Conservation (phyloP, 2,797 vertebrate genomes). For the Silurus lanzhouensis region DNA sequence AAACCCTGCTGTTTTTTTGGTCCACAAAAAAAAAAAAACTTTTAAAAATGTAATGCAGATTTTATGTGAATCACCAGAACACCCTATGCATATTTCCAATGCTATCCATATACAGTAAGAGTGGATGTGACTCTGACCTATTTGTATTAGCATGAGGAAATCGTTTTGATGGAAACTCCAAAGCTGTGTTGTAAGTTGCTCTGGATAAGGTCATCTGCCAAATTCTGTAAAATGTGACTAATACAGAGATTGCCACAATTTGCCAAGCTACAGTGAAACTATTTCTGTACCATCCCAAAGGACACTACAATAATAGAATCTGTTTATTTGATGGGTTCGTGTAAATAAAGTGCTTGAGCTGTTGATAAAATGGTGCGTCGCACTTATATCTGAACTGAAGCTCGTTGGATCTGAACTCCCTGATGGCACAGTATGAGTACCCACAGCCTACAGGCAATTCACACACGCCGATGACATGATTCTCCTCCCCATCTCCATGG, state of each 20-base stretch:
- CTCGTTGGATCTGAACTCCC: conserved; percentile 25
- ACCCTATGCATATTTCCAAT: background rate
- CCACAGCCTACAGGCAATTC: conserved; percentile 44
- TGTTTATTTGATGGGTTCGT: conserved; percentile 22
- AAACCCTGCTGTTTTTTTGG: background rate
- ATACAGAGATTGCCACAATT: background rate
- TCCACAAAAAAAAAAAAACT: background rate
- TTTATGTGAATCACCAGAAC: background rate
- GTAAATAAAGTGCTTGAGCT: conserved; percentile 34
- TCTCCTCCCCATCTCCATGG: conserved; percentile 47
- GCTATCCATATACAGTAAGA: background rate
- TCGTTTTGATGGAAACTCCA: conserved; percentile 1
- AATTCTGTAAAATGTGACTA: background rate
- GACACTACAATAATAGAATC: conserved; percentile 10
- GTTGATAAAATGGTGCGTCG: conserved; percentile 36
- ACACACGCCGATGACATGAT: conserved; percentile 35
- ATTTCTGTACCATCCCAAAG: background rate
- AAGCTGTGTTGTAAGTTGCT: conserved; percentile 4
- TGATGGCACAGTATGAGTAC: conserved; percentile 10
- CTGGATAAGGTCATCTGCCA: conserved; percentile 3
- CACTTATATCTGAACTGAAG: conserved; percentile 21
- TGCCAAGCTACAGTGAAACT: background rate
- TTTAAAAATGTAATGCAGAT: background rate
- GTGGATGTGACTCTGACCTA: conserved; percentile 10
- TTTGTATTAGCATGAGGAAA: background rate